A percentile compares a stretch with the other conserved stretches of the same genome.
These are phyloP conservation scores for Zaprionus ornatus DNA, from an alignment of 1,140 invertebrate genomes.

Conservation along the genomic window DNA sequence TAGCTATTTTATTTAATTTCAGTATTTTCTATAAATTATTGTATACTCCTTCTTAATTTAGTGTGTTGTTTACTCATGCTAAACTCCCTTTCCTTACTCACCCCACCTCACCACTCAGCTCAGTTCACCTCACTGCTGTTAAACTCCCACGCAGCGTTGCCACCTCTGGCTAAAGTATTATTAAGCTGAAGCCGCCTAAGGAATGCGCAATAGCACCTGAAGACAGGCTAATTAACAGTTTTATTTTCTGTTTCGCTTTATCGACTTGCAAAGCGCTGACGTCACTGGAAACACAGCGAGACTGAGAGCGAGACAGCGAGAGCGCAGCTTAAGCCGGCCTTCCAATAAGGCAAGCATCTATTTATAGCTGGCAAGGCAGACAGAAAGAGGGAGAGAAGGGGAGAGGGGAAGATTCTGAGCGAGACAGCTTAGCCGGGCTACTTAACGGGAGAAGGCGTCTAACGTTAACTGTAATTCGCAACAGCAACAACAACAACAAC, in stretches of 20 bases:
- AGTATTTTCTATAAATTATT: background rate
- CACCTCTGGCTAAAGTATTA: background rate
- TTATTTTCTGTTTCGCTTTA: background rate
- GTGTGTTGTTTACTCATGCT: background rate
- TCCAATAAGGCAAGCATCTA: slow-evolving; percentile 46
- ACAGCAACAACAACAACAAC: background rate
- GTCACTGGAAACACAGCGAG: slow-evolving; percentile 20
- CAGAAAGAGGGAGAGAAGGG: background rate
- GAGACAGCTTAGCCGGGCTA: slow-evolving; percentile 52
- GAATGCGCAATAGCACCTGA: slow-evolving; percentile 6
- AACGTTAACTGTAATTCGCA: slow-evolving; percentile 68
- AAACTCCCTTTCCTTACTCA: background rate
- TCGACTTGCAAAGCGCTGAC: slow-evolving; percentile 22
- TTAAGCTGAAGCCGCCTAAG: background rate
- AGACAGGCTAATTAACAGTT: slow-evolving; percentile 31
- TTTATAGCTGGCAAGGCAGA: slow-evolving; percentile 41
- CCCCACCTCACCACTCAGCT: background rate
- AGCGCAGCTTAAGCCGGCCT: slow-evolving; percentile 33
- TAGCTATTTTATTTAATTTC: too few species aligned
- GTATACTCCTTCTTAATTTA: background rate
- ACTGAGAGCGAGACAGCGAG: background rate
- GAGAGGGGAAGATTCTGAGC: background rate
- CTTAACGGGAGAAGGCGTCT: slow-evolving; percentile 50
- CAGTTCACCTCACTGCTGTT: background rate
- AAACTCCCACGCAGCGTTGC: background rate